Base-by-base conservation (phyloP, 2,113 vertebrate species). In the Leptobrachium ailaonicum region DNA sequence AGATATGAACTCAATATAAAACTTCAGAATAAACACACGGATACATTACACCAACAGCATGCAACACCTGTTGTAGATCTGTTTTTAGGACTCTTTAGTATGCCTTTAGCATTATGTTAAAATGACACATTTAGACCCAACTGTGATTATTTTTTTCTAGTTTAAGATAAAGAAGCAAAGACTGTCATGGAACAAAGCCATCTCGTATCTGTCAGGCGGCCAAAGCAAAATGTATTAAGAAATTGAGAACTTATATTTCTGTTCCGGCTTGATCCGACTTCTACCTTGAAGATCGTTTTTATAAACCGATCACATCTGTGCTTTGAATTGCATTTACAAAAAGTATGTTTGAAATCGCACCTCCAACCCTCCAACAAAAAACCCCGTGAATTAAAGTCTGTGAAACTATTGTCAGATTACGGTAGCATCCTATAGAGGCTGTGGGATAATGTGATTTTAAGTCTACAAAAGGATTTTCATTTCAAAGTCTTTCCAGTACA, bases 401-500 rank as follows among this genome's bases (percentile, higher is more conserved):
- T 58, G 71, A 80, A 74, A 67, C 78, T 74, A 74, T 74, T 74
- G 71, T 80, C 41, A 67, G 71, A 73, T 74, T 62, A 62, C 64
- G 42, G 13, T 68, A 58, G 78, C 78, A 80, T 80, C 78, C 78
- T 74, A 60, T 68, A 80, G 50, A 60, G 71, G 66, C 47, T 74
- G 43, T 42, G 78, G 50, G 63, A 80, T 80, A 80, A 80, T 80
- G 78, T 42, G 64, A 80, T 80, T 80, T 80, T 74, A 80, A 73
- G 78, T 47, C 71, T 80, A 80, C 78, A 74, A 32, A 80, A 80
- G 71, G 78, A 74, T 80, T 80, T 67, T 80, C 78, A 80, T 80
- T 74, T 80, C 53, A 80, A 80, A 80, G 78, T 74, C 78, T 80
- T 80, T 80, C 78, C 78, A 80, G 78, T 74, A 80, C 78, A 80